A percentile compares a stretch with the other conserved stretches of the same genome.
phyloP scores from a whole-genome alignment of 2,888 invertebrate species.

The Drosophila kambysellisi region DNA sequence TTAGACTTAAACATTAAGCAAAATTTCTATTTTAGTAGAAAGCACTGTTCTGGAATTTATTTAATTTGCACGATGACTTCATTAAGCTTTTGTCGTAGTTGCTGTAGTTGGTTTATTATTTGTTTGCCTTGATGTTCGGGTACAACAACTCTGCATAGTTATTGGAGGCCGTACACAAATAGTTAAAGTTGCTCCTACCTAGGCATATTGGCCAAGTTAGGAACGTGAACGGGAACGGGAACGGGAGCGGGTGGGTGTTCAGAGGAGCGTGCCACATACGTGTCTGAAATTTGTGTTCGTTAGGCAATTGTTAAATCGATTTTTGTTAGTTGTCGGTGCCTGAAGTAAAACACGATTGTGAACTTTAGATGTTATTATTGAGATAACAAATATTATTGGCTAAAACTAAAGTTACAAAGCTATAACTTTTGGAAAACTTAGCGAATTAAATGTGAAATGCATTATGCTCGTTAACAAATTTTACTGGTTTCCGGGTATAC shows the following conservation, averaged over 20 bases:
- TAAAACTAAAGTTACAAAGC: background rate
- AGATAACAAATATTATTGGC: background rate
- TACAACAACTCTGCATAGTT: background rate
- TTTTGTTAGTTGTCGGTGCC: background rate
- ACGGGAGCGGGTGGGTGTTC: background rate
- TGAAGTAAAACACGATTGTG: background rate
- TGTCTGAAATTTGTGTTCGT: background rate
- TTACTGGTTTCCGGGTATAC: background rate
- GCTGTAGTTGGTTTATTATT: background rate
- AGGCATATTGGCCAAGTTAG: background rate
- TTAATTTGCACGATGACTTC: background rate
- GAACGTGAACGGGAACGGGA: background rate
- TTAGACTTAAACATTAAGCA: background rate
- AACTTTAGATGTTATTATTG: background rate
- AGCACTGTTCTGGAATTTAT: background rate
- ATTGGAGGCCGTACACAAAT: background rate
- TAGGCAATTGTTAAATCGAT: conserved; percentile 5
- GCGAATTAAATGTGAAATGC: background rate
- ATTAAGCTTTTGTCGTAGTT: background rate
- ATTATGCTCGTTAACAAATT: background rate
- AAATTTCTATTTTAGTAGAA: background rate
- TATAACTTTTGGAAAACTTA: background rate
- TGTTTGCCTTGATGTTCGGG: background rate
- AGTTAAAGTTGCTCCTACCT: background rate
- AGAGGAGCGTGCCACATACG: background rate